A percentile compares a stretch with the other conserved stretches of the same genome.
phyloP scores from a whole-genome alignment of 2,888 invertebrate genomes.

The Unio pictorum region DNA sequence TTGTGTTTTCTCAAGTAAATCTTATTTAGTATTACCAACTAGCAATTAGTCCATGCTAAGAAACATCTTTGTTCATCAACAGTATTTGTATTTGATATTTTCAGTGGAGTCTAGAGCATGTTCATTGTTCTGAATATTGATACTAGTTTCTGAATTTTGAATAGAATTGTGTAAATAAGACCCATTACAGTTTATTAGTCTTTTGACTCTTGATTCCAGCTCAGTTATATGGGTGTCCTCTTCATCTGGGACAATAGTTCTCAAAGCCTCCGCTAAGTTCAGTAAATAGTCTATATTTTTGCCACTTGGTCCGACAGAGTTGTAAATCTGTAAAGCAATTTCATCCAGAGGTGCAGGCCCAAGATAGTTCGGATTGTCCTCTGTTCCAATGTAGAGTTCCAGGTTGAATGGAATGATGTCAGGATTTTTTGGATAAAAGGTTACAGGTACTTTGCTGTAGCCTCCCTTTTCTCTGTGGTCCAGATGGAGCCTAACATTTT shows the following conservation, averaged over 20 bases:
- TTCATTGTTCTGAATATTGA: no score
- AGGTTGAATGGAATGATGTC: slow-evolving; percentile 77
- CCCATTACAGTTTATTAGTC: neutral
- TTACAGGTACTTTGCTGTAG: slow-evolving; percentile 81
- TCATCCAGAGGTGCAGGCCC: slow-evolving; percentile 83
- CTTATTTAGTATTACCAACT: no score
- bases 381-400: slow-evolving; percentile 86
- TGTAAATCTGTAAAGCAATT: slow-evolving; percentile 86
- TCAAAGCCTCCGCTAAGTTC: slow-evolving; percentile 85
- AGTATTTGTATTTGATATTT: no score
- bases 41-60: no score
- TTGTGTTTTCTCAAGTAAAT: no score
- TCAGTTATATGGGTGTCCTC: slow-evolving; percentile 84
- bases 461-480: slow-evolving; percentile 95
- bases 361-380: slow-evolving; percentile 85
- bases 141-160: no score
- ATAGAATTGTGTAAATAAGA: no score
- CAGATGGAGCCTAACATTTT: slow-evolving; percentile 83
- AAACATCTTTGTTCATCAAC: no score
- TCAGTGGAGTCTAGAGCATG: no score
- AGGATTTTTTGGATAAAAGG: slow-evolving; percentile 79
- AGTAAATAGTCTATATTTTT: slow-evolving; percentile 92
- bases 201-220: slow-evolving; percentile 78
- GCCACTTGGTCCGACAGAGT: slow-evolving; percentile 86
- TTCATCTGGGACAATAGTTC: slow-evolving; percentile 79